Evolutionary conservation across 2,113 vertebrate genomes (phyloP).

Genomic region (Larimichthys crocea): DNA sequence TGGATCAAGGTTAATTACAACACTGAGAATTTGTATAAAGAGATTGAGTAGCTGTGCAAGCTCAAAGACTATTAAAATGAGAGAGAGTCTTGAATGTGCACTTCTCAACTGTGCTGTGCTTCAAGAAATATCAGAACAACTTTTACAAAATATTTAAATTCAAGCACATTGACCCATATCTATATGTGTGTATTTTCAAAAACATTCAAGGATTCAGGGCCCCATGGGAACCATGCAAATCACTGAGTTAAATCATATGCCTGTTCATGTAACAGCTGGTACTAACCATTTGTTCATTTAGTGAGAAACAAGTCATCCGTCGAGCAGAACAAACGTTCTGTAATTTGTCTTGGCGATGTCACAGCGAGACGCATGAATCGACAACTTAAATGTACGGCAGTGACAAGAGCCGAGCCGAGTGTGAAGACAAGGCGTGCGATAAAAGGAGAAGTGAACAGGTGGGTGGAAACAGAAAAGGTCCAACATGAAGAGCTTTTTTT

Average conservation of each 20-base stretch:
- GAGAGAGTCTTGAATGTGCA: too few relatives aligned
- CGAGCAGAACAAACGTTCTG: constrained; percentile 11
- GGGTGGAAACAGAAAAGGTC: constrained; percentile 5
- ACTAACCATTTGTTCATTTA: constrained; percentile 12
- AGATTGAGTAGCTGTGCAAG: too few relatives aligned
- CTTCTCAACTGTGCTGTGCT: too few relatives aligned
- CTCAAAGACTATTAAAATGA: too few relatives aligned
- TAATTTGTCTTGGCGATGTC: constrained; percentile 6
- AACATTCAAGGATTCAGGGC: too few relatives aligned
- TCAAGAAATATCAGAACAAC: too few relatives aligned
- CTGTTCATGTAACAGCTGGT: constrained; percentile 20
- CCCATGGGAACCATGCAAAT: neutral
- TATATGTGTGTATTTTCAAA: too few relatives aligned
- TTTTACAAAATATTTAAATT: too few relatives aligned
- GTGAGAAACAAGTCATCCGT: neutral
- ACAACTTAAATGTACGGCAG: neutral
- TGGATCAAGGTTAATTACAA: too few relatives aligned
- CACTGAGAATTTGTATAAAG: too few relatives aligned
- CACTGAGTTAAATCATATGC: neutral
- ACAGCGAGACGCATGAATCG: neutral
- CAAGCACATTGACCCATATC: too few relatives aligned
- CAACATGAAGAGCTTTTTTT: constrained; percentile 8
- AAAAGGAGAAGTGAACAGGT: constrained; percentile 8
- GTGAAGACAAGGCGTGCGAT: neutral
- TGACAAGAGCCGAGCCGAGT: neutral